These are phyloP conservation scores for Drosophila sp. DNA, from an alignment of 1,140 invertebrate genomes.

Conservation along the genomic window DNA sequence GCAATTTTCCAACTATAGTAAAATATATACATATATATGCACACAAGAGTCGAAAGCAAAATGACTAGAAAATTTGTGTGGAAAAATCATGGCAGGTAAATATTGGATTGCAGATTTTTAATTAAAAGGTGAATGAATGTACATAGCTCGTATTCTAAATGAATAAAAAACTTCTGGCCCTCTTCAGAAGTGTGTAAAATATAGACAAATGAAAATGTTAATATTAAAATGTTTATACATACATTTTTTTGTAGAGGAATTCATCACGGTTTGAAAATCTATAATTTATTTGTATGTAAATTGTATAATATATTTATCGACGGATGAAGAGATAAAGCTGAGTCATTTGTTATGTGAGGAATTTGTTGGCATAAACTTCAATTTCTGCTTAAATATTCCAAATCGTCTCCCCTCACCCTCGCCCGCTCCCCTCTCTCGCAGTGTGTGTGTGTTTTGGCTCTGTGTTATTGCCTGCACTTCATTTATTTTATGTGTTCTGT, in stretches of 20 bases:
- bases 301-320: slow-evolving; percentile 13
- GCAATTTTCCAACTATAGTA: slow-evolving; percentile 25
- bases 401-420: not conserved
- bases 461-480: slow-evolving; percentile 63
- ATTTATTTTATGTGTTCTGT: slow-evolving; percentile 72
- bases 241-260: slow-evolving; percentile 19
- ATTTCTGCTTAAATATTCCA: slow-evolving; percentile 2
- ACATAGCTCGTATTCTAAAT: not conserved
- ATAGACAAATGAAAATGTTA: no score
- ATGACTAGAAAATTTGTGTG: slow-evolving; percentile 56
- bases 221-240: slow-evolving; percentile 3
- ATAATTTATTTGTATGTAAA: slow-evolving; percentile 12
- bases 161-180: slow-evolving; percentile 34
- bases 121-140: slow-evolving; percentile 48
- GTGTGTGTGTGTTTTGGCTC: slow-evolving; percentile 12
- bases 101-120: slow-evolving; percentile 57
- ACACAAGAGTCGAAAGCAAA: slow-evolving; percentile 21
- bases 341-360: slow-evolving; percentile 58
- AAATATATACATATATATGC: slow-evolving; percentile 40
- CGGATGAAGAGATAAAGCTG: slow-evolving; percentile 37
- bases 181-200: no score
- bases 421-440: not conserved
- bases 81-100: slow-evolving; percentile 69
- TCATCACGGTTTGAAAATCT: slow-evolving; percentile 18
- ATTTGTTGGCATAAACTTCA: slow-evolving; percentile 49